phyloP scores from a whole-genome alignment of 2,888 invertebrate species.

The Idaea biselata region DNA sequence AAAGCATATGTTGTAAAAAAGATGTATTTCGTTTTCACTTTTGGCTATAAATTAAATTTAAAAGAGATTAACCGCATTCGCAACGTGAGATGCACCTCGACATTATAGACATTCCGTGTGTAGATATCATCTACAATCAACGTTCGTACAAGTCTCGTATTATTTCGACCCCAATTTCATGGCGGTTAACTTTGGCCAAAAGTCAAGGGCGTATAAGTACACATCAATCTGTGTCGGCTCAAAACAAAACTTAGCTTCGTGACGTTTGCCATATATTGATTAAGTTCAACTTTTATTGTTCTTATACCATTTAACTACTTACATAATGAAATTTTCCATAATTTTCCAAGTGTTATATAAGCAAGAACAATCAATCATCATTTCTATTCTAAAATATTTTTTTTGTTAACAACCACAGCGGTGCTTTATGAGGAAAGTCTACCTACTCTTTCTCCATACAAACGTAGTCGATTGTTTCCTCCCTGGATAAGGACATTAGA shows the following conservation, averaged over 20 bases:
- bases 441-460: no score
- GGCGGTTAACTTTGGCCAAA: constrained; percentile 40
- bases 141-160: constrained; percentile 21
- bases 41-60: constrained; percentile 21
- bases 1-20: background rate
- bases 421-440: no score
- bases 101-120: constrained; percentile 16
- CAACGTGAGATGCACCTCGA: constrained; percentile 20
- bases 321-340: background rate
- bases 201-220: constrained; percentile 45
- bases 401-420: no score
- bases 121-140: constrained; percentile 28
- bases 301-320: background rate
- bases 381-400: no score
- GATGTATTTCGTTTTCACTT: constrained; percentile 18
- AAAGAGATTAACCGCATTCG: constrained; percentile 21
- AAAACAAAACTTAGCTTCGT: constrained; percentile 19
- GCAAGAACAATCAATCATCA: no score
- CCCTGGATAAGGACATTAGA: no score
- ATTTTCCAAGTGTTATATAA: no score
- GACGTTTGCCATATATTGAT: background rate
- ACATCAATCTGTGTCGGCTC: constrained; percentile 26
- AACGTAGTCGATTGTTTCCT: no score
- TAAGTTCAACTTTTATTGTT: background rate
- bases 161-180: constrained; percentile 34